phyloP scores from a whole-genome alignment of 2,113 vertebrate species.

The Gavialis gangeticus region DNA sequence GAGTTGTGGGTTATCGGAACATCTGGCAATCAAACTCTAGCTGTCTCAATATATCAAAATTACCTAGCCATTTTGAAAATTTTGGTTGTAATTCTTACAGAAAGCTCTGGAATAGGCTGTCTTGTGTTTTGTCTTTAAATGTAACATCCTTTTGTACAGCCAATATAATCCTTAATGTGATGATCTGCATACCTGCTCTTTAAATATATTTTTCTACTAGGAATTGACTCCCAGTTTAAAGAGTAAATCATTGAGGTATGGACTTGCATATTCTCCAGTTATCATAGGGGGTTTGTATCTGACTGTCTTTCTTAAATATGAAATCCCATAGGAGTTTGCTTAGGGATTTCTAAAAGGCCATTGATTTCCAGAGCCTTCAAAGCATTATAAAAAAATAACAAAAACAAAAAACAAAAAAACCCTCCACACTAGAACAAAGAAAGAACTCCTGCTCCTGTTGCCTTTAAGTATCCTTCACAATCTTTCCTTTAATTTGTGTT shows the following conservation, averaged over 20 bases:
- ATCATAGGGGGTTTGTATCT: constrained; percentile 39
- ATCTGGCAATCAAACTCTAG: not conserved
- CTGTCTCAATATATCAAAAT: constrained; percentile 21
- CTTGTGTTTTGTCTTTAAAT: not conserved
- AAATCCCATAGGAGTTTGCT: not conserved
- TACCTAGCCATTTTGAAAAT: not conserved
- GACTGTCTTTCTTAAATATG: constrained; percentile 35
- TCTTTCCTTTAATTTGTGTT: not conserved
- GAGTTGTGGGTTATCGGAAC: not conserved
- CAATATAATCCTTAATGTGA: not conserved
- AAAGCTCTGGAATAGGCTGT: not conserved
- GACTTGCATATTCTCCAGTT: constrained; percentile 56
- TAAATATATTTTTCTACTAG: not conserved
- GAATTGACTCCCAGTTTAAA: constrained; percentile 48
- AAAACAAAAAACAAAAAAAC: not conserved
- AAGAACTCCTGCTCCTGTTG: not conserved
- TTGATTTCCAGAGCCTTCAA: constrained; percentile 12
- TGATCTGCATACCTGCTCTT: not conserved
- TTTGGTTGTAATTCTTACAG: not conserved
- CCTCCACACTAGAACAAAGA: not conserved
- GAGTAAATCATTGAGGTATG: not conserved
- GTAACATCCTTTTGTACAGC: not conserved
- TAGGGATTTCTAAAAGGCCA: not conserved
- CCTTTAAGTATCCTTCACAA: constrained; percentile 1
- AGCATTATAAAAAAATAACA: constrained; percentile 20